phyloP scores from a whole-genome alignment of 2,888 invertebrate species.

The Dasysyrphus albostriatus region DNA sequence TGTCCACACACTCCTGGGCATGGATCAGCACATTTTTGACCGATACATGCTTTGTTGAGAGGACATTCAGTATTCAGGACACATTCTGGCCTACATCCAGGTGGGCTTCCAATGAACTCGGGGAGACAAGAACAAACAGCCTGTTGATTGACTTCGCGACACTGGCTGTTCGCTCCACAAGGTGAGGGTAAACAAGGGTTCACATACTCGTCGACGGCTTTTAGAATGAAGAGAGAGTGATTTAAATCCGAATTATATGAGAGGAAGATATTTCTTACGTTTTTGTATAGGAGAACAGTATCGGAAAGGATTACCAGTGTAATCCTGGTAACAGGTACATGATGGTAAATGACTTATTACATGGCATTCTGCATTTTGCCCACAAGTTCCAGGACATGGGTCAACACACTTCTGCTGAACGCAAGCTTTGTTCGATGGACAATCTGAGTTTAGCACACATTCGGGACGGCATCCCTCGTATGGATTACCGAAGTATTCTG shows the following conservation, averaged over 20 bases:
- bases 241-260: neutral
- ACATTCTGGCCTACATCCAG: conserved; percentile 91
- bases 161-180: conserved; percentile 87
- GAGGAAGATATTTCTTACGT: conserved; percentile 84
- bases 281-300: conserved; percentile 85
- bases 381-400: conserved; percentile 92
- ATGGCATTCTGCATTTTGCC: conserved; percentile 89
- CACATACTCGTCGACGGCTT: conserved; percentile 80
- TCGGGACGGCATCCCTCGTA: conserved; percentile 91
- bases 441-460: conserved; percentile 92
- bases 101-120: conserved; percentile 89
- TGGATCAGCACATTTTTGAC: conserved; percentile 88
- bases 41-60: conserved; percentile 86
- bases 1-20: conserved; percentile 87
- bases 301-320: conserved; percentile 89
- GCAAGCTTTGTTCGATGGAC: conserved; percentile 89
- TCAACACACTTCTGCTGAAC: conserved; percentile 90
- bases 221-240: neutral
- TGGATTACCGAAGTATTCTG: conserved; percentile 87
- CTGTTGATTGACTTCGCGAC: conserved; percentile 85
- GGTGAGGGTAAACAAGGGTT: conserved; percentile 87
- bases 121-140: conserved; percentile 89
- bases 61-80: conserved; percentile 88
- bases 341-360: conserved; percentile 91
- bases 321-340: conserved; percentile 88